Base-by-base conservation (phyloP, 2,888 invertebrate species). In the Deilephila elpenor region DNA sequence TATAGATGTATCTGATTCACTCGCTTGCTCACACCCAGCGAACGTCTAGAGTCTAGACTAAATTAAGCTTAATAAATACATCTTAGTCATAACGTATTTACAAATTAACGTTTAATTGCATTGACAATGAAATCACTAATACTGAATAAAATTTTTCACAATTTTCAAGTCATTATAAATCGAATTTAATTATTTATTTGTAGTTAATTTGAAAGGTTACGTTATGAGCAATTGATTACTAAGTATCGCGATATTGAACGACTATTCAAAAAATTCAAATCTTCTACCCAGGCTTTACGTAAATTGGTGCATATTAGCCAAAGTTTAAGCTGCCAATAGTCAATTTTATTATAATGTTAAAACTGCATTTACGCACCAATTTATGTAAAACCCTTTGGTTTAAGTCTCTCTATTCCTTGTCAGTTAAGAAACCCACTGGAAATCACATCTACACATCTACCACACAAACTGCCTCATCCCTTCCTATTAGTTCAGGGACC, bases 71-170 rank as follows among this genome's bases (percentile, higher is more conserved):
- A 67, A 56, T 67, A 67, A 67, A 67, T 67, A 67, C 62, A 34
- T 19, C 51, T 67, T 67, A 67, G 67, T 67, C 67, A 67, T 51
- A 67, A 67, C 44, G 51, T 67, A 67, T 67, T 67, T 67, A 67
- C 67, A 67, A 67, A 67, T 64, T 67, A 67, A 67, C 67, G 20
- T 67, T 67, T 67, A 67, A 44, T 67, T 67, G 67, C 67, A 67
- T 67, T 67, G 67, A 29, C 25, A 25, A 56, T 56, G 56, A 56
- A 56, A n/a, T 56, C 56, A n/a, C 56, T n/a, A 56, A 56, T 56
- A 56, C 56, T 56, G 56, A 56, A 56, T 19, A 4, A 1, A n/a
- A n/a, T n/a, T 19, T n/a, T 56, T 56, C n/a, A 56, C 17, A 51
- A 51, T 51, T 51, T 51, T 6, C n/a, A 56, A n/a, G 6, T n/a